Conservation (phyloP, 2,113 vertebrate species). For the Corythornis vintsioides region DNA sequence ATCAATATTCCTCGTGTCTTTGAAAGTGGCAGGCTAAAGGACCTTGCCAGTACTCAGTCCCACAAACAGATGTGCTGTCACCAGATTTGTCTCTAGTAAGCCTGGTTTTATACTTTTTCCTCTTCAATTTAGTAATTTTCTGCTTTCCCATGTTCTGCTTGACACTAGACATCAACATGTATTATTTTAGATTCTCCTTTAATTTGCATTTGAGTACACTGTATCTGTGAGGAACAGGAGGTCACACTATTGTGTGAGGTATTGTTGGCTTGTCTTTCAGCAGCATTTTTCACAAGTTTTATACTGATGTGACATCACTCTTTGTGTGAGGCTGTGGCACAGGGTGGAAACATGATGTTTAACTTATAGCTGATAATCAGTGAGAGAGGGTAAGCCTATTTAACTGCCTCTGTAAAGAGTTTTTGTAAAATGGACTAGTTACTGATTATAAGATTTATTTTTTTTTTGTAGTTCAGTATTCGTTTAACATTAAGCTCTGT, state of each 20-base stretch:
- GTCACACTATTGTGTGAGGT: background rate
- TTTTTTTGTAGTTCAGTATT: background rate
- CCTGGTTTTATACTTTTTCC: too few relatives aligned
- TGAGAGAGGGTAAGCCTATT: background rate
- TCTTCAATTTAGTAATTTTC: background rate
- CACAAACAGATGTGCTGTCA: too few relatives aligned
- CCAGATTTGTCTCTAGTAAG: too few relatives aligned
- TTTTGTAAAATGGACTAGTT: background rate
- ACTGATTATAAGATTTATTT: background rate
- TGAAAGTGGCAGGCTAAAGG: too few relatives aligned
- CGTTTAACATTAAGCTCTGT: background rate
- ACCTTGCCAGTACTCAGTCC: too few relatives aligned
- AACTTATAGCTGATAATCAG: background rate
- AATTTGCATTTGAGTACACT: background rate
- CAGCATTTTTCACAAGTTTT: background rate
- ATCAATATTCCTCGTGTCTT: too few relatives aligned
- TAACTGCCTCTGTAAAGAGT: background rate
- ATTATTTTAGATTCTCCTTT: background rate
- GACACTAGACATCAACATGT: background rate
- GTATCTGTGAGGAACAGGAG: background rate
- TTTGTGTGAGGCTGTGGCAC: background rate
- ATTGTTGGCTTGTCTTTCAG: background rate
- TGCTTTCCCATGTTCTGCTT: background rate
- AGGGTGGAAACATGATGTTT: background rate
- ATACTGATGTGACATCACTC: background rate